Evolutionary conservation across 2,888 invertebrate species (phyloP), one percentile per base, ranked within the genome.

Genomic region (Atethmia centrago): DNA sequence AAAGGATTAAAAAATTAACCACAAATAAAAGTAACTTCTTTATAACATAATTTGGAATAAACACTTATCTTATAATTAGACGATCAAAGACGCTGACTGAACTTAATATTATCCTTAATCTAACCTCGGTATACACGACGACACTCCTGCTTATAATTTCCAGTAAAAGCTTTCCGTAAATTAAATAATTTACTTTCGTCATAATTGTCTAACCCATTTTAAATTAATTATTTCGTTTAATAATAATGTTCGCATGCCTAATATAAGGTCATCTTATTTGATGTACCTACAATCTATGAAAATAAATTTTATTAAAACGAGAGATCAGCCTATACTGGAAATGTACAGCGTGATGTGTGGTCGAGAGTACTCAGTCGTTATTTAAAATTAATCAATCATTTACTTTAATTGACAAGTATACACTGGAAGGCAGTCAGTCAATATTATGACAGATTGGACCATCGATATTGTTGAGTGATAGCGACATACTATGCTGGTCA

Each of bases 81-180:
- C 69, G 73, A 74, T 75, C 82, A 80, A 80, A 78, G 66, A 86
- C 62, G 65, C 53, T 87, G 86, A 87, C 87, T 87, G 77, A 80
- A 81, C 79, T 86, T 85, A 86, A 71, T 51, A 59, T 65, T 71
- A 80, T 70, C 53, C 73, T 81, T 78, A 83, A 40, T 58, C 49
- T 76, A 74, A 40, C 9, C 1, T 45, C 45, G 36, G 21, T 55
- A 36, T 56, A 31, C 31, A 58, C 42, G 21, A 76, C 5, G 9
- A 42, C 42, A 56, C 7, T 42, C 49, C 47, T 42, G 49, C 10
- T 14, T 63, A 16, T 28, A 28, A 31, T n/a, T 47, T 71, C 8
- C 19, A n/a, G 40, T 16, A 14, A 12, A 19, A 47, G 7, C 7
- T n/a, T 74, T n/a, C 14, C 19, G 3, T 40, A 40, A 36, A 36